Percentiles rank a stretch among this genome's conserved stretches.
Conservation (phyloP, 2,113 vertebrate genomes). For the Tachysurus vachellii region DNA sequence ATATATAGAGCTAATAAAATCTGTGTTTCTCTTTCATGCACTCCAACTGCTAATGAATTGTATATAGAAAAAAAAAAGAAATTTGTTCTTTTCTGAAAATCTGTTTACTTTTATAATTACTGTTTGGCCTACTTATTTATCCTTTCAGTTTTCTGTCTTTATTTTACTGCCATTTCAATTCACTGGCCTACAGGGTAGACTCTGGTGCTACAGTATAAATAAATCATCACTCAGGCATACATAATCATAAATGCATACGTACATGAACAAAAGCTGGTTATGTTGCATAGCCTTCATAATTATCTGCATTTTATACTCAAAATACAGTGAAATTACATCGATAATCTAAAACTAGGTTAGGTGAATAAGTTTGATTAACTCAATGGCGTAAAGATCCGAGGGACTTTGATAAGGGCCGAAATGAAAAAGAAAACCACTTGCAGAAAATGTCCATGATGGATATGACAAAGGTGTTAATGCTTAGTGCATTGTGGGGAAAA, state of each 20-base stretch:
- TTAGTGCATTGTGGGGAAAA: too few relatives aligned
- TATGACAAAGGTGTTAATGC: too few relatives aligned
- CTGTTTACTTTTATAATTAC: neutral
- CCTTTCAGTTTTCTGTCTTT: neutral
- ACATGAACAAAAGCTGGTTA: neutral
- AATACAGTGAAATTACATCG: neutral
- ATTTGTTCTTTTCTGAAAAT: neutral
- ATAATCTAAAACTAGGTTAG: too few relatives aligned
- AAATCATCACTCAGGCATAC: neutral
- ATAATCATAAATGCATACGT: neutral
- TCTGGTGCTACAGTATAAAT: neutral
- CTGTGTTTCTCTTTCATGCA: neutral
- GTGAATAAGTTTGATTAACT: too few relatives aligned
- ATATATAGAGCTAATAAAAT: neutral
- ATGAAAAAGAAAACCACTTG: too few relatives aligned
- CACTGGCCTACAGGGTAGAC: too few relatives aligned
- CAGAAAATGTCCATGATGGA: too few relatives aligned
- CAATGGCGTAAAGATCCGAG: too few relatives aligned
- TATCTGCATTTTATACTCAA: neutral
- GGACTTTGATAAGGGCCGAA: too few relatives aligned
- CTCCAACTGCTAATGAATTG: neutral
- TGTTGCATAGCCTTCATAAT: neutral
- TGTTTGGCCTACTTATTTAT: neutral
- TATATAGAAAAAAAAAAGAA: too few relatives aligned
- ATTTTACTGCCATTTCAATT: neutral